Evolutionary conservation across 1,140 invertebrate species (phyloP).

Genomic region (Armadillidium nasatum): DNA sequence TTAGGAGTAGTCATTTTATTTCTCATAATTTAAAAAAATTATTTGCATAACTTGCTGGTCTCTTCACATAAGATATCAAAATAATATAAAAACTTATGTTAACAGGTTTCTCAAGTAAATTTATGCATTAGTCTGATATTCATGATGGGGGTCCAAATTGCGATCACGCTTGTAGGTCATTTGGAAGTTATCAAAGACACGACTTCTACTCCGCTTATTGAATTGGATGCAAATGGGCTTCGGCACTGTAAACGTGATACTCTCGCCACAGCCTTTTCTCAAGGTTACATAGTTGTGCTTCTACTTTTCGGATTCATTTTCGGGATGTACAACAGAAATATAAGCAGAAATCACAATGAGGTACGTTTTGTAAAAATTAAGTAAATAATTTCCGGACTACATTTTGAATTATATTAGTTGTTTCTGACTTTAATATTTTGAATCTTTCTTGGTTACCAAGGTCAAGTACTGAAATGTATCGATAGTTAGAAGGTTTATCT

Average conservation of each 20-base stretch:
- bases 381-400: too few relatives aligned
- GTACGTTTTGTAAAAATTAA: background rate
- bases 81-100: background rate
- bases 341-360: conserved; percentile 38
- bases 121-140: conserved; percentile 31
- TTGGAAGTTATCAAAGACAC: conserved; percentile 20
- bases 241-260: conserved; percentile 28
- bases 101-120: conserved; percentile 35
- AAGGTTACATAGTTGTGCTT: conserved; percentile 28
- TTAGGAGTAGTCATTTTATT: too few relatives aligned
- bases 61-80: background rate
- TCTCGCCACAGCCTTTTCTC: conserved; percentile 29
- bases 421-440: too few relatives aligned
- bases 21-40: background rate
- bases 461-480: too few relatives aligned
- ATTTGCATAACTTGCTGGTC: background rate
- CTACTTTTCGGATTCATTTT: conserved; percentile 27
- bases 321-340: conserved; percentile 28
- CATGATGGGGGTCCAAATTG: conserved; percentile 30
- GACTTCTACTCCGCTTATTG: conserved; percentile 25
- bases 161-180: conserved; percentile 30
- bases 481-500: too few relatives aligned
- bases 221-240: conserved; percentile 12
- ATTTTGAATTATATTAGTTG: too few relatives aligned
- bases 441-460: too few relatives aligned